phyloP scores from a whole-genome alignment of 1,140 invertebrate species.

The Drosophila busckii region DNA sequence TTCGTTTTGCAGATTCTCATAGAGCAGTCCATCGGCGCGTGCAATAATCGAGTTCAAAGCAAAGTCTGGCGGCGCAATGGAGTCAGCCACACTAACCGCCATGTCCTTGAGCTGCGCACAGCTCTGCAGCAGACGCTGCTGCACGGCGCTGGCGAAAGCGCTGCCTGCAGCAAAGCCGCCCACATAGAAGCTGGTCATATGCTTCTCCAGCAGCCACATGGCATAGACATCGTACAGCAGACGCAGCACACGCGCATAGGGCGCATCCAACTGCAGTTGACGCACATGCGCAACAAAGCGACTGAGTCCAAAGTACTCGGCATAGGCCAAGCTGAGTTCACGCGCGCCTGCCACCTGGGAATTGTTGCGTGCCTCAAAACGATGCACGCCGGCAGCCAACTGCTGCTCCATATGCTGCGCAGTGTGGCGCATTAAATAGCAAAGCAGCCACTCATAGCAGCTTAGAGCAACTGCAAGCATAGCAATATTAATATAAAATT shows the following conservation, averaged over 20 bases:
- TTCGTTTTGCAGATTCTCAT: slow-evolving; percentile 89
- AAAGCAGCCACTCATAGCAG: slow-evolving; percentile 91
- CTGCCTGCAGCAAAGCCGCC: slow-evolving; percentile 83
- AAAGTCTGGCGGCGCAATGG: slow-evolving; percentile 92
- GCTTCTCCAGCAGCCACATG: slow-evolving; percentile 86
- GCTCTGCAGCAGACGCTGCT: slow-evolving; percentile 84
- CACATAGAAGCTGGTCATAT: slow-evolving; percentile 87
- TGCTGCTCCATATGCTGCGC: slow-evolving; percentile 82
- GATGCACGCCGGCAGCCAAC: slow-evolving; percentile 81
- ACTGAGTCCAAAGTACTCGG: slow-evolving; percentile 84
- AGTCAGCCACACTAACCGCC: slow-evolving; percentile 89
- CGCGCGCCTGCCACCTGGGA: slow-evolving; percentile 90
- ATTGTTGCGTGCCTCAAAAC: slow-evolving; percentile 88
- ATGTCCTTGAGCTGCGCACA: slow-evolving; percentile 87
- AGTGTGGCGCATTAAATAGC: slow-evolving; percentile 87
- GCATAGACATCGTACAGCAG: slow-evolving; percentile 87
- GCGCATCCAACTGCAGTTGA: slow-evolving; percentile 78
- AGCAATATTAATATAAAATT: neutral
- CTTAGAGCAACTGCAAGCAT: slow-evolving; percentile 84
- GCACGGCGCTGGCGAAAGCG: slow-evolving; percentile 80
- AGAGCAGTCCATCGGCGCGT: slow-evolving; percentile 90
- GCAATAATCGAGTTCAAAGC: slow-evolving; percentile 92
- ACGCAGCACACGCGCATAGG: slow-evolving; percentile 81
- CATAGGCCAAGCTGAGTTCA: slow-evolving; percentile 87
- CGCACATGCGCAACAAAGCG: slow-evolving; percentile 81